Evolutionary conservation across 2,113 vertebrate genomes (phyloP), one percentile per base, ranked within the genome.

Genomic region (Ammodytes marinus): DNA sequence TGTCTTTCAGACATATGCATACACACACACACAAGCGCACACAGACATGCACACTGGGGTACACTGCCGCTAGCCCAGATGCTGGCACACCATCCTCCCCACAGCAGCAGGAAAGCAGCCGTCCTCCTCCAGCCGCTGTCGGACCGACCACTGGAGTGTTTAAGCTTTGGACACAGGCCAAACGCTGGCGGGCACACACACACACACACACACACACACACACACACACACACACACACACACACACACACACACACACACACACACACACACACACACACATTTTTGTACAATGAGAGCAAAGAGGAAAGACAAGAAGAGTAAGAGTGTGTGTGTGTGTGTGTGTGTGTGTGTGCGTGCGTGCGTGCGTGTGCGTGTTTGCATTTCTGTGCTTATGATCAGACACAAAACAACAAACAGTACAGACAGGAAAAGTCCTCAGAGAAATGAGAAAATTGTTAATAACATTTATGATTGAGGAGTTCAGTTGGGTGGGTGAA

Each of bases 101-200:
- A 54, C 47, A 49, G 47, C 79, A 83, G 82, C 79, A 85, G 84
- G 80, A 71, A 69, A 85, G 68, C 69, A 61, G 73, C 54, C 52
- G 37, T 73, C 74, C 64, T 78, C 68, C 77, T 77, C 50, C 78
- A 76, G 79, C 67, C 78, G 67, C 43, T 1, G 77, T 66, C 46
- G 50, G 60, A 72, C 72, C 70, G 63, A 81, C 61, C 82, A 35
- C 82, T 72, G 80, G 61, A 74, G 79, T 72, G 54, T 84, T 85
- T 80, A 83, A 78, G 61, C 3, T 40, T 59, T 83, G 84, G 77
- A 86, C 61, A 12, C 45, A 49, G 35, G 77, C 88, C 89, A 90
- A 58, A 74, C 67, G 43, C 69, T 46, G 40, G 47, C 72, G 55
- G 60, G 15, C 37, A 47, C 79, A 60, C 67, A 39, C 77, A 57